Conservation (phyloP, 2,113 vertebrate species). For the Corythornis vintsioides region DNA sequence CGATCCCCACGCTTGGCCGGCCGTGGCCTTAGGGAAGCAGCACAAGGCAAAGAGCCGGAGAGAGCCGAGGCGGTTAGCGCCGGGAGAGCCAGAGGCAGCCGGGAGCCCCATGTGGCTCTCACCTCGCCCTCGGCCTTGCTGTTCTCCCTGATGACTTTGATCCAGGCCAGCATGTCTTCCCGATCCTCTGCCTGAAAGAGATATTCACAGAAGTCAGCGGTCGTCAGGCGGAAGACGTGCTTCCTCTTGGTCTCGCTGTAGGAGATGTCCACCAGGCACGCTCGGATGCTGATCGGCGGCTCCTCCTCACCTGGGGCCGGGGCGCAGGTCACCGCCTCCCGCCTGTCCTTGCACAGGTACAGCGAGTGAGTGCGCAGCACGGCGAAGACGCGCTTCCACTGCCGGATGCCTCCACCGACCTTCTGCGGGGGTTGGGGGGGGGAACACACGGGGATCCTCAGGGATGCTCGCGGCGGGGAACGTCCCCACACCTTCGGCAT, state of each 20-base stretch:
- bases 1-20: background rate
- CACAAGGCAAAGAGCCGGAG: conserved; percentile 51
- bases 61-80: conserved; percentile 51
- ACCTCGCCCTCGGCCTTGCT: conserved; percentile 97
- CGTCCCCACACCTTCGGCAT: accelerated
- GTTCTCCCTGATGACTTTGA: conserved; percentile 93
- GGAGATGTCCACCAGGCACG: conserved; percentile 97
- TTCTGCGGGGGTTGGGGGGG: conserved; percentile 79
- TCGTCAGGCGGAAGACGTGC: conserved; percentile 94
- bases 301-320: conserved; percentile 88
- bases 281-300: conserved; percentile 93
- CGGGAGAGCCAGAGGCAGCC: conserved; percentile 60
- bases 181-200: conserved; percentile 98
- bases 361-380: conserved; percentile 90
- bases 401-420: conserved; percentile 92
- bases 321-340: conserved; percentile 86
- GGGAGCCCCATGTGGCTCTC: conserved; percentile 70
- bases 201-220: conserved; percentile 99
- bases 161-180: conserved; percentile 98
- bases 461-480: background rate
- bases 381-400: conserved; percentile 93
- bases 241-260: conserved; percentile 98
- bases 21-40: conserved; percentile 37
- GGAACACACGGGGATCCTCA: background rate
- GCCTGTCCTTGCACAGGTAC: conserved; percentile 95